phyloP scores from a whole-genome alignment of 2,888 invertebrate species.

The Apocheima hispidaria region DNA sequence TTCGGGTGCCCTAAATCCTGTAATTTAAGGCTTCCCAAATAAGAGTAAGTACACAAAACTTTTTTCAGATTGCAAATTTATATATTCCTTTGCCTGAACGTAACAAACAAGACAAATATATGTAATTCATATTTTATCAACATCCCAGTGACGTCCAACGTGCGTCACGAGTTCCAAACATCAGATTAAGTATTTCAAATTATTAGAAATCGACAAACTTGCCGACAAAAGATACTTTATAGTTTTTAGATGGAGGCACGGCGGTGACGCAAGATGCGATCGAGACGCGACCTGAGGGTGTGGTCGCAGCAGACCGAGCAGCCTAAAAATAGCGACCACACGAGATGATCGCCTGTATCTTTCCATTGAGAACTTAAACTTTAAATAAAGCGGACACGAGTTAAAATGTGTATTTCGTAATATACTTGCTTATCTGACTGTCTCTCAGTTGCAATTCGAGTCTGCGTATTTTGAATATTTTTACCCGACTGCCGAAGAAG shows the following conservation, averaged over 20 bases:
- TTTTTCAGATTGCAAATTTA: too few species aligned
- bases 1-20: too few species aligned
- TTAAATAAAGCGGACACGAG: conserved; percentile 13
- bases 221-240: background rate
- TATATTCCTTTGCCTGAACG: too few species aligned
- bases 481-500: too few species aligned
- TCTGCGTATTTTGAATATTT: background rate
- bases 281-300: conserved; percentile 54
- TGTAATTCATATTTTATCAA: conserved; percentile 10
- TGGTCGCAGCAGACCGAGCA: conserved; percentile 48
- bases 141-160: conserved; percentile 9
- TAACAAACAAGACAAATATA: background rate
- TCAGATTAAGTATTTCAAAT: conserved; percentile 1
- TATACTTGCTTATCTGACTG: conserved; percentile 9
- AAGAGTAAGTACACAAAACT: too few species aligned
- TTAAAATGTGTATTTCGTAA: conserved; percentile 12
- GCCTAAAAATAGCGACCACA: conserved; percentile 58
- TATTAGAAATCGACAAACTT: conserved; percentile 6
- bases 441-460: background rate
- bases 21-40: too few species aligned
- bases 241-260: conserved; percentile 63
- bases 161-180: conserved; percentile 12
- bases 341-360: conserved; percentile 37
- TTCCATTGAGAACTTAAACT: conserved; percentile 30
- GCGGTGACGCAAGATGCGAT: conserved; percentile 61